phyloP scores from a whole-genome alignment of 2,888 invertebrate species.

The Hermaeophaga mercurialis region DNA sequence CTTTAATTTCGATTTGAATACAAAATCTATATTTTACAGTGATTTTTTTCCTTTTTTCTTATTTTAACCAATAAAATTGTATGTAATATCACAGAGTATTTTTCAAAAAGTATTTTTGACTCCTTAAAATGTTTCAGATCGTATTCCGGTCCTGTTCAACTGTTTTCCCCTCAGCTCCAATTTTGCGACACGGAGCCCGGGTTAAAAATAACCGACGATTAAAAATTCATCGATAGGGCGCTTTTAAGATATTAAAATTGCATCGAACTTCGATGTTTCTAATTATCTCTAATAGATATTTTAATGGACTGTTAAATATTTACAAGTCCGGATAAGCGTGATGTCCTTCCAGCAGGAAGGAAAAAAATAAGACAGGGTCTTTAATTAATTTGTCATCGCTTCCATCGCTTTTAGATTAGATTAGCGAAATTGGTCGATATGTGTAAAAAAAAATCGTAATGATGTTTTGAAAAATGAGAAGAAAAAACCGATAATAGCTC shows the following conservation, averaged over 20 bases:
- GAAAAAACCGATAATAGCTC: too few species aligned
- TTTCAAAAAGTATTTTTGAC: too few species aligned
- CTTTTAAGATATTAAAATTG: constrained; percentile 55
- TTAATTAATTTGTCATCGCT: constrained; percentile 5
- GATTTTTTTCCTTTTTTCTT: too few species aligned
- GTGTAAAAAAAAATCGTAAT: too few species aligned
- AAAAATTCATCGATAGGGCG: constrained; percentile 47
- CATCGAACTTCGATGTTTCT: constrained; percentile 52
- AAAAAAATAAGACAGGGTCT: not conserved
- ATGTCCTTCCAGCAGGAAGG: not conserved
- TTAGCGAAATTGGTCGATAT: not conserved
- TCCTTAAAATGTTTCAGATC: too few species aligned
- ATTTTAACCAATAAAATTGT: too few species aligned
- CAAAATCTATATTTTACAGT: too few species aligned
- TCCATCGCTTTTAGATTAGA: not conserved
- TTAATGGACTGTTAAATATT: constrained; percentile 47
- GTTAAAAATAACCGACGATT: constrained; percentile 45
- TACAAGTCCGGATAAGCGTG: constrained; percentile 27
- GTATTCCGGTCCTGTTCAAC: too few species aligned
- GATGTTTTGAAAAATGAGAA: too few species aligned
- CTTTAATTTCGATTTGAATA: too few species aligned
- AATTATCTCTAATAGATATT: constrained; percentile 51
- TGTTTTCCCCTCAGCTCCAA: too few species aligned
- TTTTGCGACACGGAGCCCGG: not conserved
- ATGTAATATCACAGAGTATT: too few species aligned